Evolutionary conservation across 1,140 invertebrate species (phyloP), one percentile per base, ranked within the genome.

Genomic region (Papilio xuthus): DNA sequence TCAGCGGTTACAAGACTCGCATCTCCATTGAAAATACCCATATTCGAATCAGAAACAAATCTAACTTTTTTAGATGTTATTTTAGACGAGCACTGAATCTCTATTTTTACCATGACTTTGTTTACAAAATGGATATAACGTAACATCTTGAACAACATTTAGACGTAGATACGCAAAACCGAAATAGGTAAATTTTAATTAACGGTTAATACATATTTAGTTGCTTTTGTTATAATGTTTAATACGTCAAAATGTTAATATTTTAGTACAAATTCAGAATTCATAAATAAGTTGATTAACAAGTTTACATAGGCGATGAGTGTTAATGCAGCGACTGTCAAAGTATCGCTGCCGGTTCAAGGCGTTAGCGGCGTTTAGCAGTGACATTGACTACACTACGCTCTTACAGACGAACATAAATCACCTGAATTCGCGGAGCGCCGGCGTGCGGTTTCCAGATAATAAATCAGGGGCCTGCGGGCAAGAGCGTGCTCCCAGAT

Each of bases 391-490:
- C 70, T 60, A 74, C 76, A 56, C 63, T 60, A 74, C 76, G 73
- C 79, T 82, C 81, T 74, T 82, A 79, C 84, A 82, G 78, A 72
- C 78, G 79, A 81, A 82, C 84, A 90, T 91, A 93, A 92, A 92
- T 93, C 90, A 89, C 86, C 75, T 78, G 77, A 80, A 85, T 83
- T 80, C 81, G 82, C 86, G 79, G 87, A 85, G 86, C 85, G 85
- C 83, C 87, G 85, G 80, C 85, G 81, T 84, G 86, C 83, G 84
- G 82, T 84, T 87, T 86, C 81, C 79, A 86, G 87, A 87, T 87
- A 89, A 93, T 93, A 93, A 92, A 93, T 93, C 89, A 91, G 87
- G 81, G 78, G 83, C 83, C 84, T 83, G 81, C 82, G 85, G 83
- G 88, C 85, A 85, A 83, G 84, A 84, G 84, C 80, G 84, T 73